A percentile compares a stretch with the other conserved stretches of the same genome.
Conservation (phyloP, 2,888 invertebrate species). For the Cerceris ruficornis region DNA sequence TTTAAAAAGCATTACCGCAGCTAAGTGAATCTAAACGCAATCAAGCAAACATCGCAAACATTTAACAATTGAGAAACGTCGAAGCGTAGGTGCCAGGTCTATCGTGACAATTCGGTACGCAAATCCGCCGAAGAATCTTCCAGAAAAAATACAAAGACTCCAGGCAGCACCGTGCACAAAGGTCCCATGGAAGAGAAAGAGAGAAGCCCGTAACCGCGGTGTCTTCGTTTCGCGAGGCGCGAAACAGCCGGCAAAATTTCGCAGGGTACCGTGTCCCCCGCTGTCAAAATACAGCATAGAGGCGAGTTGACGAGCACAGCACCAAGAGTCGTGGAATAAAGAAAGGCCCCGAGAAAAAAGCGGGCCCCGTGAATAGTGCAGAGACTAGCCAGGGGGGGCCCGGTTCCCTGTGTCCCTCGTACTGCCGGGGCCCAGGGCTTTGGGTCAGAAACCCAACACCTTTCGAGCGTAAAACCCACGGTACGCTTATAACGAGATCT, state of each 20-base stretch:
- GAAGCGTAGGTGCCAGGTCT: background rate
- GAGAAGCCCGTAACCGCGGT: slow-evolving; percentile 37
- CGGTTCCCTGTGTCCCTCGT: slow-evolving; percentile 6
- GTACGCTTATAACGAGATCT: slow-evolving; percentile 75
- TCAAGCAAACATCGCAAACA: too few relatives aligned
- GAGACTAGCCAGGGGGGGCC: slow-evolving; percentile 39
- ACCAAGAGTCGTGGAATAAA: slow-evolving; percentile 57
- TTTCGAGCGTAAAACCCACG: slow-evolving; percentile 64
- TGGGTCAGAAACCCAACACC: slow-evolving; percentile 79
- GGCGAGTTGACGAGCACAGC: slow-evolving; percentile 66
- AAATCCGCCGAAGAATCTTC: background rate
- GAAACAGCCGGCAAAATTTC: slow-evolving; percentile 75
- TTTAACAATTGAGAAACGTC: background rate
- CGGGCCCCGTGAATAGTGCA: slow-evolving; percentile 47
- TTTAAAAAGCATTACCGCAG: too few relatives aligned
- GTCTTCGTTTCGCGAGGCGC: slow-evolving; percentile 52
- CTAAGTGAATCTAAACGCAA: too few relatives aligned
- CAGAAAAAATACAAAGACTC: background rate
- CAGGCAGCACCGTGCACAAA: slow-evolving; percentile 23
- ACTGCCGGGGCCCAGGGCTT: slow-evolving; percentile 57
- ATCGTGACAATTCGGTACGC: background rate
- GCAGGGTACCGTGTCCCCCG: slow-evolving; percentile 77
- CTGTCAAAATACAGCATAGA: slow-evolving; percentile 81
- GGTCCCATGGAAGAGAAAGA: slow-evolving; percentile 7
- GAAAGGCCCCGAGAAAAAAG: slow-evolving; percentile 20